Percentiles rank a stretch among this genome's conserved stretches.
These are phyloP conservation scores for Acronicta leporina DNA, from an alignment of 2,888 invertebrate genomes.

Conservation along the genomic window DNA sequence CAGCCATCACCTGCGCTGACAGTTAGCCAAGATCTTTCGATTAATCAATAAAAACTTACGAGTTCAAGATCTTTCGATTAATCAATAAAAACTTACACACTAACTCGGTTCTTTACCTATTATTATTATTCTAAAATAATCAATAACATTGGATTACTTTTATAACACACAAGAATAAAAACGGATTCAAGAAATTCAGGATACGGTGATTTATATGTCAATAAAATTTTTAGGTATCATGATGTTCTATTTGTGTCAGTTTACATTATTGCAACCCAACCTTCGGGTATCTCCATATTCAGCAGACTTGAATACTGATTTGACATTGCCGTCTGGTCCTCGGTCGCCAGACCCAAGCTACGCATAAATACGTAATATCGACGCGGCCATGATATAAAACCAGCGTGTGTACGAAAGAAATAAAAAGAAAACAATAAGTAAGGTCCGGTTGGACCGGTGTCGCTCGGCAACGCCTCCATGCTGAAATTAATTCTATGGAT, in stretches of 20 bases:
- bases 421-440: conserved; percentile 29
- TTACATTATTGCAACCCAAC: neutral
- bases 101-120: too few relatives aligned
- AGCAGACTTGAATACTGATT: conserved; percentile 6
- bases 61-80: too few relatives aligned
- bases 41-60: too few relatives aligned
- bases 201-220: too few relatives aligned
- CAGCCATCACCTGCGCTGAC: too few relatives aligned
- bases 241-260: neutral
- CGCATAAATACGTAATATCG: conserved; percentile 16
- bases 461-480: conserved; percentile 12
- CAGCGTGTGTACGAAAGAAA: conserved; percentile 13
- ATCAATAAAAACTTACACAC: too few relatives aligned
- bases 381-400: conserved; percentile 22
- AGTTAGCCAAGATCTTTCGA: too few relatives aligned
- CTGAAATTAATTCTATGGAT: conserved; percentile 13
- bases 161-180: too few relatives aligned
- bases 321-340: conserved; percentile 8
- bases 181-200: too few relatives aligned
- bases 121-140: too few relatives aligned
- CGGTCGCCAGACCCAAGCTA: neutral
- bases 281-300: conserved; percentile 7
- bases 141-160: too few relatives aligned
- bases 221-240: too few relatives aligned
- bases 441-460: conserved; percentile 33